Evolutionary conservation across 2,888 invertebrate species (phyloP), one percentile per base, ranked within the genome.

Genomic region (Melitaea athalia): DNA sequence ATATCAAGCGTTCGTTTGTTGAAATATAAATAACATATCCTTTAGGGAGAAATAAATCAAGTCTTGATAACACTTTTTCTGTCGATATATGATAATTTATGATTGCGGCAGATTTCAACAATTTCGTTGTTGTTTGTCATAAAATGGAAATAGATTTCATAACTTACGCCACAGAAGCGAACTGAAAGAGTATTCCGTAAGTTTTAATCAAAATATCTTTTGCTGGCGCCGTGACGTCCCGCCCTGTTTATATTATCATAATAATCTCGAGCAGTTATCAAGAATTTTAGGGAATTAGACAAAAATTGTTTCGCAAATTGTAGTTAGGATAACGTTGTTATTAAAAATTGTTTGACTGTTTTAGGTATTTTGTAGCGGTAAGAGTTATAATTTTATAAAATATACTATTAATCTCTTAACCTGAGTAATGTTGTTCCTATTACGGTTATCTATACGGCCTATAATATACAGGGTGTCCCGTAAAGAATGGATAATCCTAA

Each of bases 121-220:
- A 38, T 38, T 38, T 38, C 38, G 38, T 8, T 38, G 38, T 45
- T 17, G 15, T 17, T 10, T 10, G 24, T 12, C 14, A 15, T 15
- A 17, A 59, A 45, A 17, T 38, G 8, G 15, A 12, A 55, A n/a
- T 5, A 42, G 45, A 52, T 55, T 67, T 43, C 31, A 10, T 67
- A 67, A 63, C 69, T 69, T 63, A 59, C 43, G 45, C 63, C 63
- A 59, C 50, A 63, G 52, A 55, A 11, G 38, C 38, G 55, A 66
- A 59, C 59, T 59, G 62, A 53, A 50, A 59, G 59, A 70, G 63
- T 63, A 67, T 69, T 69, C 59, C 55, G 59, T 67, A 70, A 67
- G 67, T 69, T 70, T 69, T 70, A 70, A 70, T 70, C 69, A 67
- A 70, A 70, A 70, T 67, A 70, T 61, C 62, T 67, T 43, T n/a